Conservation (phyloP, 2,113 vertebrate genomes). For the Benitochromis conjunctus region DNA sequence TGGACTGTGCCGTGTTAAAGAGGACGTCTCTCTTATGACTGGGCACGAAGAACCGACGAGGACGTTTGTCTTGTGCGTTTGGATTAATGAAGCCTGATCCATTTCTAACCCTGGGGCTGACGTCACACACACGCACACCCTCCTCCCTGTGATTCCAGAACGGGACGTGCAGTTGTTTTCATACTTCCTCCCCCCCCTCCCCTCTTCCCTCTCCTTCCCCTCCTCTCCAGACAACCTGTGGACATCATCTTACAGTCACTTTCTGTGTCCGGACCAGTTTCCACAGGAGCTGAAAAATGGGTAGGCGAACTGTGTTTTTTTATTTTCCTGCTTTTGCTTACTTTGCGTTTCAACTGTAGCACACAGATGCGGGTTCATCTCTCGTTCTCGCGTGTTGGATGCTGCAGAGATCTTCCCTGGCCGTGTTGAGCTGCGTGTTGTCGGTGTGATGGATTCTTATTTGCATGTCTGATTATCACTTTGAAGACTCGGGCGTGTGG, state of each 20-base stretch:
- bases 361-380: not conserved
- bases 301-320: not conserved
- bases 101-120: not conserved
- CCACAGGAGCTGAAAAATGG: conserved; percentile 20
- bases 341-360: no score
- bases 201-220: not conserved
- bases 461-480: conserved; percentile 8
- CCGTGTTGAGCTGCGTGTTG: not conserved
- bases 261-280: not conserved
- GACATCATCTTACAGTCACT: not conserved
- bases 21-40: not conserved
- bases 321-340: not conserved
- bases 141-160: not conserved
- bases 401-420: not conserved
- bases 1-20: rapidly evolving
- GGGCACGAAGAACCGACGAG: not conserved
- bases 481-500: conserved; percentile 14
- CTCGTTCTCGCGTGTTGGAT: not conserved
- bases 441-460: not conserved
- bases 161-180: conserved; percentile 26
- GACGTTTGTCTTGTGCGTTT: not conserved
- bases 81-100: conserved; percentile 11
- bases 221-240: conserved; percentile 22
- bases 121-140: not conserved
- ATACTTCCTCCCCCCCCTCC: not conserved